Conservation (phyloP, 2,888 invertebrate species). For the Drosophila cognata region DNA sequence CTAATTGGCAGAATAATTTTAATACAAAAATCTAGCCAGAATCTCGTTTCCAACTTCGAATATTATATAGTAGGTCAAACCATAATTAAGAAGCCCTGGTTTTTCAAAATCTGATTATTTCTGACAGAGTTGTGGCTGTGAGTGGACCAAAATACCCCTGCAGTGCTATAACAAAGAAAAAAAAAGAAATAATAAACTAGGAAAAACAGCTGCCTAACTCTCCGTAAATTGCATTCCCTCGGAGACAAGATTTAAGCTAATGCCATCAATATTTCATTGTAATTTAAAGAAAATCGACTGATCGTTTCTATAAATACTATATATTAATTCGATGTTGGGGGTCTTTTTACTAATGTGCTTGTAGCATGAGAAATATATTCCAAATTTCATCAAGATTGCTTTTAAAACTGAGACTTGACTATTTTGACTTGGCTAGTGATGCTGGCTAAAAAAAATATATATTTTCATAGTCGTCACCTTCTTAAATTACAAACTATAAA, state of each 20-base stretch:
- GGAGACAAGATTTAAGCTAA: neutral
- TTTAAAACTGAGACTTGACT: neutral
- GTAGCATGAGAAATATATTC: neutral
- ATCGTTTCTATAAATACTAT: neutral
- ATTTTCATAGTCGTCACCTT: neutral
- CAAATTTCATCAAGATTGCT: neutral
- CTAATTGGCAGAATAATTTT: neutral
- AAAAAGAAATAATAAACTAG: neutral
- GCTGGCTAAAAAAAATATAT: neutral
- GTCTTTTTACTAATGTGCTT: neutral
- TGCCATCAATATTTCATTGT: neutral
- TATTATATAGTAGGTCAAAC: neutral
- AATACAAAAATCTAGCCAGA: neutral
- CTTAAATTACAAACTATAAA: neutral
- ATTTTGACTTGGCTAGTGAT: neutral
- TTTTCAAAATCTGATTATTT: neutral
- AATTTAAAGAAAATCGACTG: neutral
- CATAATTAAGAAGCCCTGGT: neutral
- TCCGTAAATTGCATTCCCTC: neutral
- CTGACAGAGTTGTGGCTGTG: neutral
- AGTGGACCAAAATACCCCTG: neutral
- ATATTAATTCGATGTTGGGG: neutral
- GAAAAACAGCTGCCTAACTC: neutral
- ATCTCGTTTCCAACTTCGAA: neutral
- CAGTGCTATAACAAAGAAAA: neutral